Evolutionary conservation across 2,797 vertebrate genomes (phyloP), one percentile per base, ranked within the genome.

Genomic region (Myripristis jacobus): DNA sequence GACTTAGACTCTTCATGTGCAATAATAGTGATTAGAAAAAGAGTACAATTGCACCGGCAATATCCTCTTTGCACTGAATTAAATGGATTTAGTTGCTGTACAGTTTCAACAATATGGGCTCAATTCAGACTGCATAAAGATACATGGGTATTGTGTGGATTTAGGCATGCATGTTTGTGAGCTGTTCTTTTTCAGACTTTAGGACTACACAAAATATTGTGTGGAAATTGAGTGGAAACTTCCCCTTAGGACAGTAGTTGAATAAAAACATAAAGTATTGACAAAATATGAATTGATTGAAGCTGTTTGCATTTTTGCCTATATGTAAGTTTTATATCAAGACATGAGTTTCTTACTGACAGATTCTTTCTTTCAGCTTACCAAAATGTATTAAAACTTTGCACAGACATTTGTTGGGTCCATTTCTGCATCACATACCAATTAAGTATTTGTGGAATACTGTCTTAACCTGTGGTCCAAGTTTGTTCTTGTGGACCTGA

Each of bases 111-210:
- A 55, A 50, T 47, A 31, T 55, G 21, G 57, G 43, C 11, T 12
- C 7, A 47, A 31, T 58, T 46, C 10, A 6, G 6, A 34, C 25
- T 73, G 31, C 0, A 13, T 12, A 38, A 38, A 38, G 36, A 13
- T 13, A 38, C 11, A 1, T 19, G 19, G 38, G 31, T 61, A 38
- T 63, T 31, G 29, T 25, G 47, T 52, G 19, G 21, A 29, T 48
- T 24, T 24, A 58, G 66, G 43, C 60, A 21, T 13, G 3, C 25
- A 15, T 41, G 46, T 71, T 51, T 59, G 27, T 29, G 43, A 79
- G 62, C 27, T 34, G 43, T 50, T 65, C 52, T 31, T 59, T 64
- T 66, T 48, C 21, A 63, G 47, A 50, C n/a, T 41, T 66, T 13
- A 47, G 13, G 31, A 29, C 48, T 66, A 50, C 46, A 59, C 43